Conservation (phyloP, 1,140 invertebrate species). For the Drosophila santomea region DNA sequence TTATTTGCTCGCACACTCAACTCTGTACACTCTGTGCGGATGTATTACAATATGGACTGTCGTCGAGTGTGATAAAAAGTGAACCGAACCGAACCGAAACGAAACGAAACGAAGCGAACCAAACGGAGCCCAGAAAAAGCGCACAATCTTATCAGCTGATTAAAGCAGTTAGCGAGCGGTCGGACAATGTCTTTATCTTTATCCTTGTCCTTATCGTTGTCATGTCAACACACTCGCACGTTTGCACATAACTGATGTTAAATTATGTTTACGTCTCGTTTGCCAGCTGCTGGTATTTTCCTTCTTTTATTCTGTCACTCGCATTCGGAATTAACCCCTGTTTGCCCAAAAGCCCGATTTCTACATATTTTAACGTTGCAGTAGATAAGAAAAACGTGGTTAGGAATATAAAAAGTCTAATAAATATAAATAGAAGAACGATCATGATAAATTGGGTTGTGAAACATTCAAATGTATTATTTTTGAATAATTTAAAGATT, state of each 20-base stretch:
- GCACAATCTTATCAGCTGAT: conserved; percentile 67
- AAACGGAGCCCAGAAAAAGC: conserved; percentile 29
- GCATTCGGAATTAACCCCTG: conserved; percentile 20
- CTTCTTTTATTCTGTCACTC: conserved; percentile 7
- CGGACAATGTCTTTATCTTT: conserved; percentile 60
- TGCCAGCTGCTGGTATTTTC: conserved; percentile 40
- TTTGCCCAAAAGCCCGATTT: background rate
- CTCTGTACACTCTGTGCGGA: conserved; percentile 7
- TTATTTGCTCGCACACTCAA: conserved; percentile 11
- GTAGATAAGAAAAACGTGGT: no score
- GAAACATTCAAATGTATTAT: no score
- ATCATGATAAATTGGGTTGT: no score
- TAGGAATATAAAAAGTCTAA: no score
- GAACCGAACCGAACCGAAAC: conserved; percentile 8
- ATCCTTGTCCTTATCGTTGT: conserved; percentile 37
- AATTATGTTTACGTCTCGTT: conserved; percentile 47
- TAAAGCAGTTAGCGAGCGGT: conserved; percentile 42
- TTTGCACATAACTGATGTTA: conserved; percentile 34
- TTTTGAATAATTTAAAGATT: no score
- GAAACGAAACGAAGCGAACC: background rate
- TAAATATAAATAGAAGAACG: no score
- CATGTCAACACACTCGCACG: conserved; percentile 47
- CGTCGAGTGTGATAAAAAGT: conserved; percentile 34
- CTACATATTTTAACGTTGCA: no score
- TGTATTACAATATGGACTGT: conserved; percentile 39